Evolutionary conservation across 2,888 invertebrate species (phyloP), one percentile per base, ranked within the genome.

Genomic region (Diplolepis rosae): DNA sequence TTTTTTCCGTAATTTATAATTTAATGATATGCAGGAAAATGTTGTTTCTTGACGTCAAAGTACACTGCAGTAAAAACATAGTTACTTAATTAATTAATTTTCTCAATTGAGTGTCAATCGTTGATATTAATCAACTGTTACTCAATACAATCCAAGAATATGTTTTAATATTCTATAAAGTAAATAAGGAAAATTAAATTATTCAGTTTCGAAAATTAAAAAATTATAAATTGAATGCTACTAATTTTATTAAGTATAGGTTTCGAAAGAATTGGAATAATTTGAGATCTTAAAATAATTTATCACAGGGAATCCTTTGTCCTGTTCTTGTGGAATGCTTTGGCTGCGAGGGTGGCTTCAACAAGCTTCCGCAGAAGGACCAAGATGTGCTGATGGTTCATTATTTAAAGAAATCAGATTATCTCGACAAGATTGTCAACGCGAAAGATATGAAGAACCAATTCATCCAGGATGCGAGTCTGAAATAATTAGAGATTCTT

Each of bases 321-420:
- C 92, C 24, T 96, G 96, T 85, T 93, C 95, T 65, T 96, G 96
- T 84, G 93, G 93, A 75, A 91, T 95, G 87, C 91, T 95, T 68
- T 96, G 96, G 96, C 89, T 96, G 1, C 92, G 95, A 80, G 94
- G 93, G 2, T 96, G 96, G 96, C 89, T 96, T 28, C 92, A 93
- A 74, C 95, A 95, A 86, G 92, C 93, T 0, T 92, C 93, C 27
- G 91, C 93, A 2, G 91, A 93, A 6, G 95, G 95, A 2, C 96
- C 96, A 4, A 92, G 92, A 83, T 96, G 96, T 85, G 91, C 92
- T 28, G 95, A 96, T 83, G 96, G 96, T 0, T 93, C 93, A 18
- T 90, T 94, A 13, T 90, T 96, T n/a, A 92, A 93, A 79, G 93
- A 94, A 77, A 91, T 94, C 83, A 92, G 94, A 54, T 91, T 95